Base-by-base conservation (phyloP, 2,113 vertebrate genomes). In the Rhipidura dahli region DNA sequence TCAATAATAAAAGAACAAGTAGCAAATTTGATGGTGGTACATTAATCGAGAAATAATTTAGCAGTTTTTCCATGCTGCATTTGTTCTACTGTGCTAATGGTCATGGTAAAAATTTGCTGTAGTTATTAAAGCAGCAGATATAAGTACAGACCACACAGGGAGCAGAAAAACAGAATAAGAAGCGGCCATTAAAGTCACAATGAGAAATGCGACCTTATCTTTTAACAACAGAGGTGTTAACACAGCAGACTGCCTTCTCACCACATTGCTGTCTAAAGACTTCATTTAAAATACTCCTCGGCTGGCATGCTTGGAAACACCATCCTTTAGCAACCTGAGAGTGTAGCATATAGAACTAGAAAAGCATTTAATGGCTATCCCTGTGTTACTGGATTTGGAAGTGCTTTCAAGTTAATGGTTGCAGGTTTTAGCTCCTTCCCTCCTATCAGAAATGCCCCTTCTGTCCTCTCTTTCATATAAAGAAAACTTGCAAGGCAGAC, bases 211-310 rank as follows among this genome's bases (percentile, higher is more conserved):
- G 80, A 90, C 57, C 73, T 95, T 91, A 90, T 33, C 82, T 92
- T 96, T 96, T 95, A 88, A 80, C 78, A 92, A 72, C 75, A 94
- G 71, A 93, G 68, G 59, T 92, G 88, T 96, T 97, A 96, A 78
- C 71, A 92, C 51, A 95, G 81, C 72, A 94, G 51, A 92, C 75
- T 96, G 83, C 84, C 60, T 71, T 95, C 50, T 89, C 70, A 76
- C 33, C 77, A 91, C 77, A 78, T 31, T 92, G 51, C 30, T 47
- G 65, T 89, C 96, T 89, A 83, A 97, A 94, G 90, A 94, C 86
- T 91, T 96, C 31, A 85, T 97, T 97, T 96, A 88, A 96, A 87
- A 91, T 63, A 90, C 22, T 75, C 82, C 47, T 89, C 16, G 35
- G 76, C 0, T 93, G 68, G 87, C 53, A 40, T 42, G 53, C 82